Evolutionary conservation across 2,888 invertebrate species (phyloP), one percentile per base, ranked within the genome.

Genomic region (Elegia similella): DNA sequence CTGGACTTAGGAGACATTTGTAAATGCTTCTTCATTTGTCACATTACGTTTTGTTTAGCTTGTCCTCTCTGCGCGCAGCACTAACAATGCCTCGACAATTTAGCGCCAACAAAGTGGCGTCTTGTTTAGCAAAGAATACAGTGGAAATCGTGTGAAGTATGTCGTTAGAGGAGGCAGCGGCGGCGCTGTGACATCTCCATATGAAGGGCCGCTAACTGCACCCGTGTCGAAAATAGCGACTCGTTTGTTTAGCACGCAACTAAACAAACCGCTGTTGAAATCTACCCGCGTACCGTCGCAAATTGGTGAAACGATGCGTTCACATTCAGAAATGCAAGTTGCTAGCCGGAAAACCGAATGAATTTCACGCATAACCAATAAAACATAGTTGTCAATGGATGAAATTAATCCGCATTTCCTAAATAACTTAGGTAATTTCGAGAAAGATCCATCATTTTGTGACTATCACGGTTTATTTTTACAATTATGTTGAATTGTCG

Each of bases 211-310:
- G 62, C 80, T 83, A 80, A 83, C 74, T 79, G 76, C 80, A 76
- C 76, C 78, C 77, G 79, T 84, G 80, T 80, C 81, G 82, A 82
- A 86, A 84, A 76, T 70, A 68, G 73, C 73, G 69, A 70, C 73
- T 69, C 76, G 77, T 79, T 78, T 82, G 80, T 85, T 88, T 87
- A 87, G 82, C 86, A 81, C 80, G 78, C 73, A 75, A 78, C 84
- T 82, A 81, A 83, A 79, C 75, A 68, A 71, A 70, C 70, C 72
- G 70, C 68, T 83, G 75, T 82, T 76, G 82, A 76, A 81, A 86
- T 74, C 70, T 72, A 73, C 73, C 68, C 65, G 68, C 73, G 72
- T 72, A 68, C 66, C 77, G 80, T 78, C 75, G 78, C 81, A 64
- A 86, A 86, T 84, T 82, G 78, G 86, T 79, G 84, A 86, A 87